phyloP scores from a whole-genome alignment of 2,113 vertebrate genomes.

The Bufo bufo region DNA sequence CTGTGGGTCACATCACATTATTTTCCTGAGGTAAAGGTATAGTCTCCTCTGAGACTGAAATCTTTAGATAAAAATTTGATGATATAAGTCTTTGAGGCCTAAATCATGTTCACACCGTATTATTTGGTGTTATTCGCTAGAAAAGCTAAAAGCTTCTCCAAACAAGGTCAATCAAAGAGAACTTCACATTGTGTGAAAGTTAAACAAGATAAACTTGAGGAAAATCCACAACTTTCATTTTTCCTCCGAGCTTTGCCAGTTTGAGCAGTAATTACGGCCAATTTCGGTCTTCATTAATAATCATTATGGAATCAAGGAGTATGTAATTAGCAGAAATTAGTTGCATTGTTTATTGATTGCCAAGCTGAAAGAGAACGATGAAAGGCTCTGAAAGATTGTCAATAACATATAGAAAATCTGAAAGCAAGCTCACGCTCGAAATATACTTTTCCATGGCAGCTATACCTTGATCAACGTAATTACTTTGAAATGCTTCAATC shows the following conservation, averaged over 20 bases:
- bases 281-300: slow-evolving; percentile 55
- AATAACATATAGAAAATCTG: not conserved
- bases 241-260: slow-evolving; percentile 23
- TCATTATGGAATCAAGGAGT: slow-evolving; percentile 55
- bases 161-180: slow-evolving; percentile 52
- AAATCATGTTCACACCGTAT: slow-evolving; percentile 30
- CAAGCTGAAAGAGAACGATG: slow-evolving; percentile 22
- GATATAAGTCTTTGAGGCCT: slow-evolving; percentile 44
- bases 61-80: slow-evolving; percentile 41
- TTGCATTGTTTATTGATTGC: slow-evolving; percentile 58
- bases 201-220: slow-evolving; percentile 28
- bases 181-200: slow-evolving; percentile 61
- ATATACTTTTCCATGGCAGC: not conserved
- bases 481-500: not conserved
- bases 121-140: slow-evolving; percentile 23
- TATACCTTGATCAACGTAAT: not conserved
- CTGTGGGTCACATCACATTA: slow-evolving; percentile 42
- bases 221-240: slow-evolving; percentile 6
- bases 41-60: slow-evolving; percentile 38
- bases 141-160: slow-evolving; percentile 37
- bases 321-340: slow-evolving; percentile 59
- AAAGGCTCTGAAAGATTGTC: slow-evolving; percentile 22
- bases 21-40: slow-evolving; percentile 39
- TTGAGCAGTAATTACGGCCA: slow-evolving; percentile 42
- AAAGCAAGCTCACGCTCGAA: not conserved